phyloP scores from a whole-genome alignment of 2,797 vertebrate species.

The Danio albolineatus region DNA sequence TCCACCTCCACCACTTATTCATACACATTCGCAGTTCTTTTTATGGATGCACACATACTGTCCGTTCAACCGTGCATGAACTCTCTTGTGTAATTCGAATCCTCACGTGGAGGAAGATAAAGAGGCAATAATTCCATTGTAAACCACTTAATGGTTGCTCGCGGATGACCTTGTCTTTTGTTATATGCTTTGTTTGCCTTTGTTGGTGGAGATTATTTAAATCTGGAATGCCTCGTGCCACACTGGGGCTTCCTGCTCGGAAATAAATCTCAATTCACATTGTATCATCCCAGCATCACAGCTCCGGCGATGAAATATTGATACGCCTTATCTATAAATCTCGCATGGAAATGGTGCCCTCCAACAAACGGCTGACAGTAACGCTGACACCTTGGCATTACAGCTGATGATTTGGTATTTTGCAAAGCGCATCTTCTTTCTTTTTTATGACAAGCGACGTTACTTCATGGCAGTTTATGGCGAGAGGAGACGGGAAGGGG shows the following conservation, averaged over 20 bases:
- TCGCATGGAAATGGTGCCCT: conserved; percentile 80
- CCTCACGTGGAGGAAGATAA: neutral
- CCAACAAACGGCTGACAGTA: conserved; percentile 80
- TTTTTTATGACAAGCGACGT: conserved; percentile 70
- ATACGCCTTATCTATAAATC: conserved; percentile 81
- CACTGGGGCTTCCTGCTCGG: conserved; percentile 69
- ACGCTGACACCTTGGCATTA: conserved; percentile 80
- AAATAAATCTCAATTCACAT: conserved; percentile 78
- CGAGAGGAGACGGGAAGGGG: conserved; percentile 69
- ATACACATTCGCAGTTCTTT: conserved; percentile 13
- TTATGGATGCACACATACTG: conserved; percentile 17
- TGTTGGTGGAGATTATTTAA: conserved; percentile 74
- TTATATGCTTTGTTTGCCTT: conserved; percentile 70
- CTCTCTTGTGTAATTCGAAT: conserved; percentile 35
- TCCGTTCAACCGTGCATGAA: conserved; percentile 27
- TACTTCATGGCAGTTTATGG: conserved; percentile 76
- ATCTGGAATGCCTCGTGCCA: conserved; percentile 69
- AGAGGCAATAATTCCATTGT: conserved; percentile 36
- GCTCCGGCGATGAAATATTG: conserved; percentile 81
- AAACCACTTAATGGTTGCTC: conserved; percentile 62
- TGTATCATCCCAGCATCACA: conserved; percentile 82
- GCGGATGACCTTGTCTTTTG: conserved; percentile 65
- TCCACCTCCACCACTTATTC: neutral
- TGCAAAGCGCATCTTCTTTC: conserved; percentile 72
- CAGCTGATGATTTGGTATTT: conserved; percentile 79